phyloP scores from a whole-genome alignment of 1,140 invertebrate genomes.

The Caerostris extrusa region DNA sequence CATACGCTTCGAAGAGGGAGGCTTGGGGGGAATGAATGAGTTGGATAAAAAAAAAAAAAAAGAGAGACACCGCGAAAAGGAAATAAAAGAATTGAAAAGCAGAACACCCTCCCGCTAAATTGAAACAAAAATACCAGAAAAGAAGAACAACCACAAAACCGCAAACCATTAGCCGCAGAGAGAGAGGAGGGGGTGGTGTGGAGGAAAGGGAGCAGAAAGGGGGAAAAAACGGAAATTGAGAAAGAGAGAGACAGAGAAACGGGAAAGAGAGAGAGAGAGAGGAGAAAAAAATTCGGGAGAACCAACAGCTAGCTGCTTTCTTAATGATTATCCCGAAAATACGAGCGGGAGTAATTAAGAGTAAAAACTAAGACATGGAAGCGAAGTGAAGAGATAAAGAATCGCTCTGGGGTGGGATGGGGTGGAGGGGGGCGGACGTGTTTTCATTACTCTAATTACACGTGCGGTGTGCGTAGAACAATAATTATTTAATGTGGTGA shows the following conservation, averaged over 20 bases:
- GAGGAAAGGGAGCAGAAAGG: background rate
- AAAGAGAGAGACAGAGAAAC: background rate
- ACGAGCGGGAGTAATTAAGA: conserved; percentile 70
- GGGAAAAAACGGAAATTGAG: conserved; percentile 68
- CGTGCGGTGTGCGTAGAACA: conserved; percentile 73
- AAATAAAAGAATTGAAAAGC: conserved; percentile 47
- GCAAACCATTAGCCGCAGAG: conserved; percentile 67
- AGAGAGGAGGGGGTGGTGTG: background rate
- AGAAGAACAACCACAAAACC: conserved; percentile 48
- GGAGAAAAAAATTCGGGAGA: background rate
- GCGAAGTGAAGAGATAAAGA: conserved; percentile 70
- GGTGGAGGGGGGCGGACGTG: conserved; percentile 15
- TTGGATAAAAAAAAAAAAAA: background rate
- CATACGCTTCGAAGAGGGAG: background rate
- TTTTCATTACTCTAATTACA: conserved; percentile 78
- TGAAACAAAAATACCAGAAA: conserved; percentile 16
- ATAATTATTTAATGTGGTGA: conserved; percentile 78
- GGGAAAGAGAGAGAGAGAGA: background rate
- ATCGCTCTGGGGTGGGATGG: background rate
- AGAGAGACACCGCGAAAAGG: background rate
- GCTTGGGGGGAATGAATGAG: background rate
- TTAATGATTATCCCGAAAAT: conserved; percentile 76
- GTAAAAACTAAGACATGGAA: conserved; percentile 75
- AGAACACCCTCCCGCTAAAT: background rate
- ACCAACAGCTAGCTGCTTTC: conserved; percentile 34